Evolutionary conservation across 2,113 vertebrate species (phyloP).

Genomic region (Ailuropoda melanoleuca): DNA sequence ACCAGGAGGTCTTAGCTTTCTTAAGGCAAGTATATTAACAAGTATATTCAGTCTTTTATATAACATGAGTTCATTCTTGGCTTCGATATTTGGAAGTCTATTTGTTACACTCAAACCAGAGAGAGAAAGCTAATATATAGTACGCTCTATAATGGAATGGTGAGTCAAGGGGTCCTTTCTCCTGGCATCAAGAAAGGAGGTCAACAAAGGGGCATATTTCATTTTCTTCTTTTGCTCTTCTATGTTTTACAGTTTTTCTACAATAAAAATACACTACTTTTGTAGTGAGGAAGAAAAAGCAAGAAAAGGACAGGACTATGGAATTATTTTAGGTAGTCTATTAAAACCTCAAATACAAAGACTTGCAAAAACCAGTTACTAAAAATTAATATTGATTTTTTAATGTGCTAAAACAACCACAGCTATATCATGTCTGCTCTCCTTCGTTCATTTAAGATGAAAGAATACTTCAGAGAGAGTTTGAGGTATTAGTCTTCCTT

Average conservation of each 20-base stretch:
- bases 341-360: slow-evolving; percentile 34
- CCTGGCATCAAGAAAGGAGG: neutral
- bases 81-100: neutral
- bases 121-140: neutral
- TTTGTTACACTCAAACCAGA: neutral
- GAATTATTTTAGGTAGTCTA: slow-evolving; percentile 25
- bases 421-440: neutral
- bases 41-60: neutral
- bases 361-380: neutral
- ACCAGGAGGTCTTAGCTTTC: neutral
- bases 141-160: neutral
- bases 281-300: neutral
- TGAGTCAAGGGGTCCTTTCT: neutral
- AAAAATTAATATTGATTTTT: slow-evolving; percentile 33
- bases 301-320: neutral
- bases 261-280: neutral
- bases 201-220: neutral
- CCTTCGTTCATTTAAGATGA: slow-evolving; percentile 3
- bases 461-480: neutral
- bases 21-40: neutral
- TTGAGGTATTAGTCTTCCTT: neutral
- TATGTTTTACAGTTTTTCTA: slow-evolving; percentile 15
- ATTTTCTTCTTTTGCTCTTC: neutral
- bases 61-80: neutral
- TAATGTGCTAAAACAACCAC: neutral